Evolutionary conservation across 1,140 invertebrate genomes (phyloP), one percentile per base, ranked within the genome.

Genomic region (Eurosta solidaginis): DNA sequence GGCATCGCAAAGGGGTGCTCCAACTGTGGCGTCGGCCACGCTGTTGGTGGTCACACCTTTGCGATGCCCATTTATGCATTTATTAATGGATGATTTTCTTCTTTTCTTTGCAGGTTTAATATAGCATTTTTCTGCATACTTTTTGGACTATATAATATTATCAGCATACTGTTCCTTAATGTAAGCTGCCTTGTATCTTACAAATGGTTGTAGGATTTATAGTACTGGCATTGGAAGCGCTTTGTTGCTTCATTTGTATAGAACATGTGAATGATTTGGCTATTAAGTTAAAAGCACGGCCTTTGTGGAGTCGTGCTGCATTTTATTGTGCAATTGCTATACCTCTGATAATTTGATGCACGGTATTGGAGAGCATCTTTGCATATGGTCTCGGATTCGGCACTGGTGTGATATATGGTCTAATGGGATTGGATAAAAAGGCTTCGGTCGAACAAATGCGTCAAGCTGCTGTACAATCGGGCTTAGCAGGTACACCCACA

Each of bases 371-470:
- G 81, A 96, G 93, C 80, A 89, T 97, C 81, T 93, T 98, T 86
- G 96, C 96, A 81, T 92, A 94, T 89, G 96, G 95, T 42, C 87
- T 97, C 44, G 94, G 98, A 83, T 95, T 98, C 89, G 92, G 89
- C 17, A 96, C 96, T 73, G 97, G 96, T 50, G 91, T 95, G 77
- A 90, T 98, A 47, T 98, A 98, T 89, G 96, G 96, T 82, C 92
- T 98, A 90, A 97, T 98, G 95, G 93, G 96, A 36, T 90, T 98
- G 79, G 95, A 95, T 77, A 96, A 92, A 89, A 96, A 96, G 95
- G n/a, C n/a, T n/a, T n/a, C n/a, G n/a, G n/a, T n/a, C n/a, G n/a
- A n/a, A n/a, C n/a, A n/a, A n/a, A n/a, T n/a, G n/a, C n/a, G n/a
- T n/a, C n/a, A n/a, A n/a, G n/a, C n/a, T n/a, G n/a, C n/a, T n/a